phyloP scores from a whole-genome alignment of 2,888 invertebrate genomes.

The Ophioninae sp. region DNA sequence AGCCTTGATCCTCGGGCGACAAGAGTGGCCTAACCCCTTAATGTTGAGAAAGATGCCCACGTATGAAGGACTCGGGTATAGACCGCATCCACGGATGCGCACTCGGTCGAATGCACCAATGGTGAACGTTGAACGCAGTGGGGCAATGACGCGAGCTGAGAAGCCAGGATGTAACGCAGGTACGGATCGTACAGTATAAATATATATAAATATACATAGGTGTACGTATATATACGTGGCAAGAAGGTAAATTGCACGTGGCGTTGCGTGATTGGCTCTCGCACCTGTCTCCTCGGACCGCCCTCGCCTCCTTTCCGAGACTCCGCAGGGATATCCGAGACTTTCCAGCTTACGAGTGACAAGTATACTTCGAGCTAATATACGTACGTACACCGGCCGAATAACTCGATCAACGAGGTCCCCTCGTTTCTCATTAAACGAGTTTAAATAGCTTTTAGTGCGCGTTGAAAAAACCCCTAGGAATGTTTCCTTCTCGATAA shows the following conservation, averaged over 20 bases:
- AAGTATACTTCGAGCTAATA: conserved; percentile 24
- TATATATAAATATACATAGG: background rate
- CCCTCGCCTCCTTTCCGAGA: conserved; percentile 71
- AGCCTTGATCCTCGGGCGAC: too few species aligned
- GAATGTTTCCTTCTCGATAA: too few species aligned
- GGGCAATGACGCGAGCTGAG: conserved; percentile 62
- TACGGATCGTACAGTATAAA: conserved; percentile 23
- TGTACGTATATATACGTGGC: conserved; percentile 7
- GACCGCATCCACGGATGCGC: background rate
- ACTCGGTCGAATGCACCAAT: background rate
- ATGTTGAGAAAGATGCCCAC: too few species aligned
- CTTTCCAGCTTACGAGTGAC: conserved; percentile 36
- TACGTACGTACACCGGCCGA: conserved; percentile 28
- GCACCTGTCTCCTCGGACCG: conserved; percentile 79
- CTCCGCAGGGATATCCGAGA: conserved; percentile 51
- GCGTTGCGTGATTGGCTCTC: conserved; percentile 76
- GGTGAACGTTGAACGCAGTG: conserved; percentile 38
- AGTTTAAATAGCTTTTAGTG: too few species aligned
- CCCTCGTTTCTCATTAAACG: background rate
- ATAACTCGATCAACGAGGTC: conserved; percentile 22
- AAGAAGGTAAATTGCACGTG: conserved; percentile 75
- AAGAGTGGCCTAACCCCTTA: too few species aligned
- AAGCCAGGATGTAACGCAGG: conserved; percentile 54
- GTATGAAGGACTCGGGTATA: background rate
- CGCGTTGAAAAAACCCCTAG: too few species aligned